Evolutionary conservation across 2,888 invertebrate species (phyloP), one percentile per base, ranked within the genome.

Genomic region (Crocallis elinguaria): DNA sequence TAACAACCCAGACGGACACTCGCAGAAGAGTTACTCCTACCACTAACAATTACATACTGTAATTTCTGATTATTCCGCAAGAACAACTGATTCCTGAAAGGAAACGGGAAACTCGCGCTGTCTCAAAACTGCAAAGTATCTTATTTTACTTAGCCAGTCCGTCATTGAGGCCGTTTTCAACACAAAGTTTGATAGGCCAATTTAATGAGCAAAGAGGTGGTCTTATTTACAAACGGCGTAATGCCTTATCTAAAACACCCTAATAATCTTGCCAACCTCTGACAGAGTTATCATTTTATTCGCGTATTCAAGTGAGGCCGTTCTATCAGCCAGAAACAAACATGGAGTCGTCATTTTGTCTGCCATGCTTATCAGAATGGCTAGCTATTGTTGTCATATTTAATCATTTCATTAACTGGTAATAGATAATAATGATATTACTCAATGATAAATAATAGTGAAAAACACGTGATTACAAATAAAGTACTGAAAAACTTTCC

Each of bases 191-290:
- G 0, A 36, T 21, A 21, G 12, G 19, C 36, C 6, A 2, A 36
- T 6, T 12, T 21, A 37, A 12, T 12, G 21, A 23, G 8, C 9
- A 19, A 32, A 32, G 29, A 32, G 58, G 59, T 59, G 59, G 55
- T 59, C 59, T 49, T 51, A 49, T 46, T 53, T 42, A 29, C 41
- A 30, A 51, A 27, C 32, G 51, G 11, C 35, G 27, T 30, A 13
- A 35, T 11, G n/a, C 7, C 0, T 16, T 35, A 35, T 35, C 35
- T 17, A 35, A 9, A 35, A 35, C 17, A n/a, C 16, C 35, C 16
- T 35, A 35, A n/a, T n/a, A n/a, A 35, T 35, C 35, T 35, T 17
- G 8, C 36, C n/a, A 49, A 60, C 56, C 53, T 45, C 37, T 41
- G 49, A 19, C 36, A 4, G 16, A 12, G 5, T 35, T 44, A 44